Evolutionary conservation across 2,797 vertebrate genomes (phyloP), one percentile per base, ranked within the genome.

Genomic region (Bradypodion pumilum): DNA sequence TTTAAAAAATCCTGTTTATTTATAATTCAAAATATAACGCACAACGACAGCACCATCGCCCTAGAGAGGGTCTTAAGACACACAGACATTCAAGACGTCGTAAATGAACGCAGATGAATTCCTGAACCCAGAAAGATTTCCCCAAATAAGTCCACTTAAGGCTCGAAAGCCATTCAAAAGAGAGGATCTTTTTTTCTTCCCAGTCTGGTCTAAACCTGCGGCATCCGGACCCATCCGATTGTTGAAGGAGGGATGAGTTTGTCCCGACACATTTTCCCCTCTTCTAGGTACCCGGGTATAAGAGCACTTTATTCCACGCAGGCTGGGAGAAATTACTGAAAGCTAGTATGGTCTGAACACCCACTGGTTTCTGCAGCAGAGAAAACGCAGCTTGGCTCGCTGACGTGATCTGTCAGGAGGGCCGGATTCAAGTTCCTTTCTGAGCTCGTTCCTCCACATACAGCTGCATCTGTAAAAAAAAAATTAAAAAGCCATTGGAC

Each of bases 361-460:
- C 19, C n/a, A 7, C 21, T 5, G 5, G 7, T 13, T 23, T 29
- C 1, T 3, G 5, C 4, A 9, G 44, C 27, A 19, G 10, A 7
- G 12, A 44, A 52, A 23, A 6, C 1, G 7, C n/a, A 6, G 56
- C 15, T n/a, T 6, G 23, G 1, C 16, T 44, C 21, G 1, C 62
- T 35, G 78, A 81, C 83, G 87, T 88, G 87, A 86, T 91, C 89
- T 78, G 78, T 81, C 40, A 19, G 78, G 82, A 42, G 66, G n/a
- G 10, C 0, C 5, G 19, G 27, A 79, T 95, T 85, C 95, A 97
- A 85, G 95, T 96, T 88, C 94, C 96, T 92, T 99, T 99, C 87
- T 98, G 98, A 62, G 98, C 97, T 90, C 97, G 94, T 81, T 99
- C 98, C 89, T 99, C 98, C 70, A 99, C 98, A 0, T 99, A 99